Percentiles rank a stretch among this genome's conserved stretches.
Evolutionary conservation across 2,113 vertebrate species (phyloP).

Genomic region (Saguinus midas): DNA sequence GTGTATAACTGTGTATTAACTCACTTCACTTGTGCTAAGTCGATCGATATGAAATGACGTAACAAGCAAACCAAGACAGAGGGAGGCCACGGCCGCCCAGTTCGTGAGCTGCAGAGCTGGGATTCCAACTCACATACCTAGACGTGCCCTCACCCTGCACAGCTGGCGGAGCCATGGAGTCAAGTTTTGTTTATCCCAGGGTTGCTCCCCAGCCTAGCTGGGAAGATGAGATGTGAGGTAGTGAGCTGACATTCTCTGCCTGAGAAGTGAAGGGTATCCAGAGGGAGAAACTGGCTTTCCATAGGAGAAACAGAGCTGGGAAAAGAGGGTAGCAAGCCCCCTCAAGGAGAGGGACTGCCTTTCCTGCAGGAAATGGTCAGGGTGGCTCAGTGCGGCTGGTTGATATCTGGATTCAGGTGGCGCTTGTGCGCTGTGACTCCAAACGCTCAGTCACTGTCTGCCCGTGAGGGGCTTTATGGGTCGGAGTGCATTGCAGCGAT

Average conservation of each 20-base stretch:
- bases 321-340: accelerated
- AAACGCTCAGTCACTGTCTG: not conserved
- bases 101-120: not conserved
- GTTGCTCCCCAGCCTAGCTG: not conserved
- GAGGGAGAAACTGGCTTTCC: not conserved
- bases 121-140: not conserved
- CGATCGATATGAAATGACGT: not conserved
- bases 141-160: not conserved
- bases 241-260: not conserved
- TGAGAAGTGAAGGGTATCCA: accelerated
- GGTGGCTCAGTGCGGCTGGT: accelerated
- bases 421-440: accelerated
- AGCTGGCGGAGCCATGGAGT: accelerated
- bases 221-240: not conserved
- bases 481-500: not conserved
- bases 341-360: not conserved
- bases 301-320: not conserved
- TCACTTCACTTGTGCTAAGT: not conserved
- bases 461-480: not conserved
- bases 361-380: accelerated
- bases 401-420: not conserved
- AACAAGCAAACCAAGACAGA: not conserved
- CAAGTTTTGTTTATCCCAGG: not conserved
- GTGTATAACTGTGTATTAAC: too few relatives aligned
- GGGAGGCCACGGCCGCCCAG: not conserved